Conservation (phyloP, 2,797 vertebrate genomes). For the Takifugu ocellatus region DNA sequence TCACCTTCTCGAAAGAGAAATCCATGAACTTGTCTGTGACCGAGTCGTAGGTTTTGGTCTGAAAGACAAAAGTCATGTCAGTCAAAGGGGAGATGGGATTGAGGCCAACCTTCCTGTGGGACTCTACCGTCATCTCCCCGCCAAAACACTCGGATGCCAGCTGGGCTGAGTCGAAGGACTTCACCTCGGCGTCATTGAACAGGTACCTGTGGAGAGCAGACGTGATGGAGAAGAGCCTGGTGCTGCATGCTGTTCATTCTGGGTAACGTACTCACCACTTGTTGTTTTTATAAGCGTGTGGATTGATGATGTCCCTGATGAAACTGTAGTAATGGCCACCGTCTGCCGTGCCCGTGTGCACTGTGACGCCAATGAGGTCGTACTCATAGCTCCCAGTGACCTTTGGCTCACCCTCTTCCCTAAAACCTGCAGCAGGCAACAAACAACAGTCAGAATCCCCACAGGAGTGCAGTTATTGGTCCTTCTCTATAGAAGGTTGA, state of each 20-base stretch:
- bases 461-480: too few species aligned
- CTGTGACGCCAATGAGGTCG: conserved; percentile 96
- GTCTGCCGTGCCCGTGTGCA: conserved; percentile 96
- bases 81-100: background rate
- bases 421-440: conserved; percentile 77
- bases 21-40: conserved; percentile 99
- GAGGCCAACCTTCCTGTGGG: rapidly evolving
- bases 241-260: background rate
- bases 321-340: conserved; percentile 99
- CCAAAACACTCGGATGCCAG: conserved; percentile 97
- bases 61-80: conserved; percentile 38
- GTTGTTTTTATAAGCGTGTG: conserved; percentile 95
- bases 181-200: conserved; percentile 98
- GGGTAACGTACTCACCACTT: conserved; percentile 84
- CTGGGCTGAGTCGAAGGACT: conserved; percentile 96
- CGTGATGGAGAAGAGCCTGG: background rate
- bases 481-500: background rate
- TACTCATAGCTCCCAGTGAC: conserved; percentile 94
- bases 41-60: conserved; percentile 99
- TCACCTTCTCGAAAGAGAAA: conserved; percentile 99
- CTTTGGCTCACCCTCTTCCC: conserved; percentile 82
- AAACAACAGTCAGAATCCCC: background rate
- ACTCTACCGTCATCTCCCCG: conserved; percentile 93
- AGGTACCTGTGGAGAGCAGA: conserved; percentile 82
- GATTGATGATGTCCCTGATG: conserved; percentile 95